phyloP scores from a whole-genome alignment of 2,113 vertebrate species.

The Thinocorus orbignyianus region DNA sequence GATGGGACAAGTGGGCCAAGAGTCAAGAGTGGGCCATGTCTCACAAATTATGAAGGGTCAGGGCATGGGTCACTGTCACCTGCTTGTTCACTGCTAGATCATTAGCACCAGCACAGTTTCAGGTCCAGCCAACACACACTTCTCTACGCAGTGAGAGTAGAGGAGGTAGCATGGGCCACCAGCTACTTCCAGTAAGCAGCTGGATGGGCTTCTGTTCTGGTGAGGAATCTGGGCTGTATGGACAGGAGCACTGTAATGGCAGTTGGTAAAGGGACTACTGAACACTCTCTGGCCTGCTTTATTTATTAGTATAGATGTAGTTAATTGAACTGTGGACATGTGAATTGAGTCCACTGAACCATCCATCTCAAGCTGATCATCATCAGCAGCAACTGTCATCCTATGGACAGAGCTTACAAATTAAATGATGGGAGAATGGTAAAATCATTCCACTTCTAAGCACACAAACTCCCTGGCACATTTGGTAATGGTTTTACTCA shows the following conservation, averaged over 20 bases:
- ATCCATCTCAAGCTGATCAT: neutral
- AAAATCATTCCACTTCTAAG: neutral
- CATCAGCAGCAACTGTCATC: neutral
- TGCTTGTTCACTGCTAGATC: neutral
- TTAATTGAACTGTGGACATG: neutral
- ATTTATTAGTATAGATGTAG: neutral
- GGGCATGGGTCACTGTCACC: neutral
- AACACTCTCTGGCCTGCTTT: neutral
- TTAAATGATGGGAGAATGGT: neutral
- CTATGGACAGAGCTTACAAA: neutral
- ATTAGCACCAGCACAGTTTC: neutral
- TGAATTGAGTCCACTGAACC: neutral
- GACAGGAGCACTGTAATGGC: neutral
- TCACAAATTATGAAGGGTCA: neutral
- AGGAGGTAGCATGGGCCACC: neutral
- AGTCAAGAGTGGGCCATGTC: neutral
- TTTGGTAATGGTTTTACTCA: slow-evolving; percentile 47
- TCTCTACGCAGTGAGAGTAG: neutral
- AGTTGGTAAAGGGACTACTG: neutral
- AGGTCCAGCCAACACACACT: neutral
- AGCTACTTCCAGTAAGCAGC: neutral
- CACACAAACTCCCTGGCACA: neutral
- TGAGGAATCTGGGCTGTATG: neutral
- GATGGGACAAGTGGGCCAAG: neutral
- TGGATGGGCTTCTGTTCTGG: neutral